phyloP scores from a whole-genome alignment of 2,888 invertebrate genomes.

The Laothoe populi region DNA sequence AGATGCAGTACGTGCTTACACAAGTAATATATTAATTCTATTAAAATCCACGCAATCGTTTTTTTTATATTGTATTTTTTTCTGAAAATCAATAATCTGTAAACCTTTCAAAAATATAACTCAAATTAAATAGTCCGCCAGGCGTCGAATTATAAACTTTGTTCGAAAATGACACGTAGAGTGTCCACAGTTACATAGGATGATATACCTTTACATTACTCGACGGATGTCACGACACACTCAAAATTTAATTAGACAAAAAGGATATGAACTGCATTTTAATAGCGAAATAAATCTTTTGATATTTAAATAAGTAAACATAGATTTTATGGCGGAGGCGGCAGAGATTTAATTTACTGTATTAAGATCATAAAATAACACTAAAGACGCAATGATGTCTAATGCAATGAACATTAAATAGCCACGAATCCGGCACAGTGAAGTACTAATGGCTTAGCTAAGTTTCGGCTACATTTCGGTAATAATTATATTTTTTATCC shows the following conservation, averaged over 20 bases:
- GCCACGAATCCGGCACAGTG: not conserved
- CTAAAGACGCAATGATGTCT: slow-evolving; percentile 25
- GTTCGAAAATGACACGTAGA: not conserved
- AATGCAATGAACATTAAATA: slow-evolving; percentile 33
- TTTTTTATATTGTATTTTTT: too few relatives aligned
- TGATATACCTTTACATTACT: not conserved
- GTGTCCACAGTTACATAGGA: too few relatives aligned
- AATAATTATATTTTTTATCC: too few relatives aligned
- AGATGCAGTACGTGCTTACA: too few relatives aligned
- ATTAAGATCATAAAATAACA: slow-evolving; percentile 24
- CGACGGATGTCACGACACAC: slow-evolving; percentile 8
- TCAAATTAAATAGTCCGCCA: too few relatives aligned
- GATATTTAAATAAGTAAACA: slow-evolving; percentile 12
- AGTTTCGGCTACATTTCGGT: not conserved
- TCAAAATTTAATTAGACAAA: slow-evolving; percentile 5
- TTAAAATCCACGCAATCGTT: too few relatives aligned
- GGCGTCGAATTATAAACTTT: not conserved
- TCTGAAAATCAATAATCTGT: too few relatives aligned
- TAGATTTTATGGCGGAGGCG: slow-evolving; percentile 16
- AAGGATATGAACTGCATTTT: slow-evolving; percentile 15
- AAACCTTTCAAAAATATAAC: too few relatives aligned
- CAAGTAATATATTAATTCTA: too few relatives aligned
- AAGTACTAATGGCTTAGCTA: too few relatives aligned
- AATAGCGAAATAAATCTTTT: slow-evolving; percentile 20
- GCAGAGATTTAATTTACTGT: slow-evolving; percentile 18